phyloP scores from a whole-genome alignment of 2,888 invertebrate species.

The Philereme transversata region DNA sequence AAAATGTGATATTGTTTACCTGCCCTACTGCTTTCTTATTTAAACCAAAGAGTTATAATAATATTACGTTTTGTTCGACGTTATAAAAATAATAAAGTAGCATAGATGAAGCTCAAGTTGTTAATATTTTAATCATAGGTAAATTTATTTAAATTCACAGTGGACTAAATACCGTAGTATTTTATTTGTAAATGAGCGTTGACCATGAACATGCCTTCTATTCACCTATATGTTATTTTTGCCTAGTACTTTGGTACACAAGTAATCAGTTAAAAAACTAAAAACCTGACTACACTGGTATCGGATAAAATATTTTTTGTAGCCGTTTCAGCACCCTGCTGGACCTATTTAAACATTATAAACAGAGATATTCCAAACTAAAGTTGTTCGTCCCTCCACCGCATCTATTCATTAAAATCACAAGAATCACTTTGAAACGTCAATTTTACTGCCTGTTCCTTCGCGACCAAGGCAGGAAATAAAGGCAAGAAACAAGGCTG shows the following conservation, averaged over 20 bases:
- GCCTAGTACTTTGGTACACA: slow-evolving; percentile 47
- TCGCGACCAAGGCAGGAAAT: no score
- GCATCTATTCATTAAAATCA: no score
- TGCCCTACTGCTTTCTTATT: slow-evolving; percentile 42
- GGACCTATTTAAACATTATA: no score
- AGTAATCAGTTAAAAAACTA: no score
- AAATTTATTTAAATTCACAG: slow-evolving; percentile 39
- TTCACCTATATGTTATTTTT: slow-evolving; percentile 43
- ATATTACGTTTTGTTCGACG: slow-evolving; percentile 29
- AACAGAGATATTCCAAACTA: no score
- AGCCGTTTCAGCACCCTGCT: no score
- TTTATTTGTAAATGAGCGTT: slow-evolving; percentile 16
- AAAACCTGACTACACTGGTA: no score
- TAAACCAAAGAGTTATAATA: slow-evolving; percentile 37
- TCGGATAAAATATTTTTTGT: no score
- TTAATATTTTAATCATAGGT: slow-evolving; percentile 52
- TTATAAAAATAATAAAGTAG: slow-evolving; percentile 41
- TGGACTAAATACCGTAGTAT: slow-evolving; percentile 22
- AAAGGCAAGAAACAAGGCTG: no score
- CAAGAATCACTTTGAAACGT: no score
- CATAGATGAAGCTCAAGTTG: slow-evolving; percentile 75
- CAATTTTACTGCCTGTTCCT: no score
- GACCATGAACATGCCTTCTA: slow-evolving; percentile 78
- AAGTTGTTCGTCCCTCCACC: no score
- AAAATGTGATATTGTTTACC: slow-evolving; percentile 61